Conservation (phyloP, 2,797 vertebrate species). For the Oryzias dopingdopingensis region DNA sequence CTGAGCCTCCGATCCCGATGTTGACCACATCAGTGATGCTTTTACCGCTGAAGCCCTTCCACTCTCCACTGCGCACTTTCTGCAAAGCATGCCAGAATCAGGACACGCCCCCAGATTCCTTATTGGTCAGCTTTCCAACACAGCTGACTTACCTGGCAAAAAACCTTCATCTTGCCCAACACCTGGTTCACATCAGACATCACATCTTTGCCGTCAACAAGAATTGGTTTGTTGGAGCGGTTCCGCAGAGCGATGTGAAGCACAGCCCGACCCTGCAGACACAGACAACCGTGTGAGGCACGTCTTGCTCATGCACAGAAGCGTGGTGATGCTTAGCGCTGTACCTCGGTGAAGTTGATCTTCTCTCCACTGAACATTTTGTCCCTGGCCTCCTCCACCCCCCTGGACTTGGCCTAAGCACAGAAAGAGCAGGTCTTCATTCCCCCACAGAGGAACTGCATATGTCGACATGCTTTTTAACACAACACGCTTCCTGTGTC, state of each 20-base stretch:
- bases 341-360: conserved; percentile 97
- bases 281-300: not conserved
- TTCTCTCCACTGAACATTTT: conserved; percentile 92
- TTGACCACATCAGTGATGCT: conserved; percentile 92
- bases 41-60: conserved; percentile 93
- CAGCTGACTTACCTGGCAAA: conserved; percentile 84
- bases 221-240: conserved; percentile 84
- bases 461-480: not conserved
- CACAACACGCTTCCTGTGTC: conserved; percentile 20
- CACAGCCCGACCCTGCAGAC: conserved; percentile 86
- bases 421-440: not conserved
- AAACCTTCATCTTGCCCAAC: conserved; percentile 92
- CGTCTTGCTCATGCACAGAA: not conserved
- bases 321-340: not conserved
- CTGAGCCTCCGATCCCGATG: conserved; percentile 94
- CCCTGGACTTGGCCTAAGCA: conserved; percentile 87
- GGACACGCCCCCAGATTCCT: not conserved
- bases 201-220: conserved; percentile 87
- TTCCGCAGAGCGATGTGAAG: conserved; percentile 92
- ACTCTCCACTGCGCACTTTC: conserved; percentile 90
- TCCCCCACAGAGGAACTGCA: not conserved
- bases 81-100: conserved; percentile 41
- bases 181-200: conserved; percentile 93
- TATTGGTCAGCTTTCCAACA: conserved; percentile 34
- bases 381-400: conserved; percentile 86